These are phyloP conservation scores for Drosophila eohydei DNA, from an alignment of 2,888 invertebrate species.

Conservation along the genomic window DNA sequence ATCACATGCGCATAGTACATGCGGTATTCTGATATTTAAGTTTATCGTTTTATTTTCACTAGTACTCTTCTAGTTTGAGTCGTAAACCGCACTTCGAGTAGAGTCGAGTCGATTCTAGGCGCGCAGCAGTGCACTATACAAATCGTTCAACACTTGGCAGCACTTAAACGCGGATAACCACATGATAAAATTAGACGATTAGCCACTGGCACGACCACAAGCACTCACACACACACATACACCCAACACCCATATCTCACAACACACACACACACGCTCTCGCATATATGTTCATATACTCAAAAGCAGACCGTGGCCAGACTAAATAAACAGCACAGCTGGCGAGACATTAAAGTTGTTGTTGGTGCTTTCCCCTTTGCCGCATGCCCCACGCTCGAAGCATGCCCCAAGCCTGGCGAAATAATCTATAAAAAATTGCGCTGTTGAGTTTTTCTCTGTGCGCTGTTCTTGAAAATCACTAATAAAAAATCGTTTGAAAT, in stretches of 20 bases:
- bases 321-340: constrained; percentile 73
- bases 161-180: constrained; percentile 77
- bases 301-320: constrained; percentile 53
- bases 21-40: constrained; percentile 19
- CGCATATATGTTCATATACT: background rate
- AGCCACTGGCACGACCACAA: constrained; percentile 53
- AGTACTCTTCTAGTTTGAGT: background rate
- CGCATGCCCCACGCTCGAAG: constrained; percentile 4
- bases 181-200: constrained; percentile 79
- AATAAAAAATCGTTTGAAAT: constrained; percentile 74
- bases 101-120: constrained; percentile 5
- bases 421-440: constrained; percentile 39
- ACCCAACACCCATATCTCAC: background rate
- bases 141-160: constrained; percentile 73
- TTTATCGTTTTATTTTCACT: constrained; percentile 1
- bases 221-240: constrained; percentile 16
- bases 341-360: constrained; percentile 47
- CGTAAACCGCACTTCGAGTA: constrained; percentile 35
- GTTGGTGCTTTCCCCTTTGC: constrained; percentile 5
- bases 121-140: constrained; percentile 41
- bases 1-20: constrained; percentile 32
- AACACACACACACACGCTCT: constrained; percentile 8
- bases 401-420: constrained; percentile 32
- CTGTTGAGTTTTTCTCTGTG: constrained; percentile 28
- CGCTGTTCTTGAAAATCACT: constrained; percentile 50